These are phyloP conservation scores for Invenusta paracnida DNA, from an alignment of 2,888 invertebrate genomes.

Conservation along the genomic window DNA sequence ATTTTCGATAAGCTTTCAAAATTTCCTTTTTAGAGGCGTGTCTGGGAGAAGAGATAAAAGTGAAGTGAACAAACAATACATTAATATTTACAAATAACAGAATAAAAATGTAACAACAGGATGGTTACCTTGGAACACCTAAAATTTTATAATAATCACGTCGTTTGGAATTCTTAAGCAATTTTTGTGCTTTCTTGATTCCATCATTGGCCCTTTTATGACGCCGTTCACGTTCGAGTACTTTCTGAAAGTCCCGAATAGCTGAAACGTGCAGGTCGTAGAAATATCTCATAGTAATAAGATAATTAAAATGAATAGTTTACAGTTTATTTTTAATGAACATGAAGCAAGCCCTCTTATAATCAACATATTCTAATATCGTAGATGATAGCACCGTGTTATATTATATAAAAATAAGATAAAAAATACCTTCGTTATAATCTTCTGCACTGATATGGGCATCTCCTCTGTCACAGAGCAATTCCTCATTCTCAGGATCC, in stretches of 20 bases:
- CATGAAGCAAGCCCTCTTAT: no score
- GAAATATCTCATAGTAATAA: no score
- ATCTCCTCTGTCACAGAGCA: conserved; percentile 84
- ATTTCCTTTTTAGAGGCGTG: conserved; percentile 87
- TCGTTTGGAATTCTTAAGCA: conserved; percentile 84
- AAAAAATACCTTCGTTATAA: conserved; percentile 76
- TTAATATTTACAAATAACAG: no score
- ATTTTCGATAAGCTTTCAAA: conserved; percentile 83
- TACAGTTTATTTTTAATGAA: no score
- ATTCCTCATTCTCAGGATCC: conserved; percentile 68
- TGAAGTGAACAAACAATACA: neutral
- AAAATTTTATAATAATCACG: conserved; percentile 96
- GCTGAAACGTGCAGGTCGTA: conserved; percentile 67
- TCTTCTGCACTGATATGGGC: conserved; percentile 81
- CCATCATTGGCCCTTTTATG: conserved; percentile 81
- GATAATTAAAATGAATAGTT: no score
- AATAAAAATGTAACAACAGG: no score
- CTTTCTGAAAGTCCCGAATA: conserved; percentile 77
- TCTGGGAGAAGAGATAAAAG: conserved; percentile 50
- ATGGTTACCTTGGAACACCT: conserved; percentile 72
- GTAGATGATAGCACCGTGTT: neutral
- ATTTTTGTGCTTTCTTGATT: conserved; percentile 76
- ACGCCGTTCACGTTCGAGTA: conserved; percentile 75
- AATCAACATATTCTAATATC: no score
- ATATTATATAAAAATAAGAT: conserved; percentile 56